Evolutionary conservation across 2,797 vertebrate genomes (phyloP).

Genomic region (Phalloptychus januarius): DNA sequence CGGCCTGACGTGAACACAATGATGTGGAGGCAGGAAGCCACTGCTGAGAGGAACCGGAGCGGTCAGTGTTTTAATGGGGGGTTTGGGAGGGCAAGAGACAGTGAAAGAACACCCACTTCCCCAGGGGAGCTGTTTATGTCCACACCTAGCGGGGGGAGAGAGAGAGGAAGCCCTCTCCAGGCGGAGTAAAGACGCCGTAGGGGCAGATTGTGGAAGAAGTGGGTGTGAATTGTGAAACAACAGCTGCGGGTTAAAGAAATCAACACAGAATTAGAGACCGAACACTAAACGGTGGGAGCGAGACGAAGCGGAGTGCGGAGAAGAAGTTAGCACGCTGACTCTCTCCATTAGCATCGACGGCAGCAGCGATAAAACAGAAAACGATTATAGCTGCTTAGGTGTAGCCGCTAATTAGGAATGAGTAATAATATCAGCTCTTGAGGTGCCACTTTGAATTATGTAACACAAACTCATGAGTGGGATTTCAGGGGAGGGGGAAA

Average conservation of each 20-base stretch:
- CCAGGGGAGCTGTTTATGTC: constrained; percentile 60
- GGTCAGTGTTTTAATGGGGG: constrained; percentile 34
- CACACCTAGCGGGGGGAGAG: constrained; percentile 10
- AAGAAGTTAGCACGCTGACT: constrained; percentile 2
- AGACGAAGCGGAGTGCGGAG: constrained; percentile 6
- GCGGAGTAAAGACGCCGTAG: constrained; percentile 26
- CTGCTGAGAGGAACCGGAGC: constrained; percentile 35
- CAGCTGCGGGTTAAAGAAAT: constrained; percentile 68
- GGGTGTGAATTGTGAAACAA: constrained; percentile 64
- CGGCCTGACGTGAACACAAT: constrained; percentile 73
- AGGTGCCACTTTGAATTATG: constrained; percentile 6
- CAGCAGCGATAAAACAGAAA: constrained; percentile 2
- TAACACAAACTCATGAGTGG: not conserved
- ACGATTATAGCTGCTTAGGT: constrained; percentile 7
- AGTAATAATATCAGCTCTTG: constrained; percentile 9
- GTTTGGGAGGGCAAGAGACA: not conserved
- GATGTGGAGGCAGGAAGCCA: constrained; percentile 39
- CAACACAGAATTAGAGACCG: constrained; percentile 33
- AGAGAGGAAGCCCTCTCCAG: constrained; percentile 16
- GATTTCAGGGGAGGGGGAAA: not conserved
- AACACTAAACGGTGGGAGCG: constrained; percentile 31
- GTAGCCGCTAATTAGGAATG: constrained; percentile 16
- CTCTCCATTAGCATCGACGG: constrained; percentile 10
- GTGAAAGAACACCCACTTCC: constrained; percentile 52
- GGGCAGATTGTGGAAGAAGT: constrained; percentile 61